Percentiles rank a stretch among this genome's conserved stretches.
phyloP scores from a whole-genome alignment of 2,888 invertebrate species.

The Andrena bucephala region DNA sequence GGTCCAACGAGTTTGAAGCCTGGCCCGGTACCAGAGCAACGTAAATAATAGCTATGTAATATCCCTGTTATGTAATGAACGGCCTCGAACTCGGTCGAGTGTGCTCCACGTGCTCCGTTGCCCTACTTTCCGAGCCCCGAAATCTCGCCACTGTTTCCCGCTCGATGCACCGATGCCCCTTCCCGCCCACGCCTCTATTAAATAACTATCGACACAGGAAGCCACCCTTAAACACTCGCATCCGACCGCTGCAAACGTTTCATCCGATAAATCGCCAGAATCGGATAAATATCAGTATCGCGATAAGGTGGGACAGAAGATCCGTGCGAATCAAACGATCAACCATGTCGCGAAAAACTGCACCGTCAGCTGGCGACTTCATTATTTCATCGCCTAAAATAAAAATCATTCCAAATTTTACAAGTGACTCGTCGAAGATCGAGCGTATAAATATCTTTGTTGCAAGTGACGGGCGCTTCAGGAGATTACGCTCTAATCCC shows the following conservation, averaged over 20 bases:
- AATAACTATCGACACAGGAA: constrained; percentile 9
- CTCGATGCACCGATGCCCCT: constrained; percentile 40
- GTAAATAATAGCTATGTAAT: constrained; percentile 65
- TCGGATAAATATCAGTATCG: too few species aligned
- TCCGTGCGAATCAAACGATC: constrained; percentile 20
- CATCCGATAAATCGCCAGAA: too few species aligned
- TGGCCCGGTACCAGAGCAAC: constrained; percentile 64
- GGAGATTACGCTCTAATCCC: too few species aligned
- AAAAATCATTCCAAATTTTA: too few species aligned
- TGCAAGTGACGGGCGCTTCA: too few species aligned
- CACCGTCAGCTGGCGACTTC: neutral
- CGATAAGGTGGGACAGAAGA: neutral
- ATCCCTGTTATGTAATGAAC: constrained; percentile 64
- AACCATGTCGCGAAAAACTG: neutral
- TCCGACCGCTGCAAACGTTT: too few species aligned
- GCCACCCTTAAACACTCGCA: neutral
- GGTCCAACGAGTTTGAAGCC: constrained; percentile 45
- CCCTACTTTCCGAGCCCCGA: constrained; percentile 56
- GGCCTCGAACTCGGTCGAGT: constrained; percentile 70
- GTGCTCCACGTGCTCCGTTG: constrained; percentile 59
- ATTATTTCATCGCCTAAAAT: too few species aligned
- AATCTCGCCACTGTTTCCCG: constrained; percentile 45
- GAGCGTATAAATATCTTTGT: too few species aligned
- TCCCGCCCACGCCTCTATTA: constrained; percentile 24
- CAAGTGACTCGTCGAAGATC: too few species aligned